Conservation (phyloP, 2,113 vertebrate genomes). For the Hypocryptadius cinnamomeus region DNA sequence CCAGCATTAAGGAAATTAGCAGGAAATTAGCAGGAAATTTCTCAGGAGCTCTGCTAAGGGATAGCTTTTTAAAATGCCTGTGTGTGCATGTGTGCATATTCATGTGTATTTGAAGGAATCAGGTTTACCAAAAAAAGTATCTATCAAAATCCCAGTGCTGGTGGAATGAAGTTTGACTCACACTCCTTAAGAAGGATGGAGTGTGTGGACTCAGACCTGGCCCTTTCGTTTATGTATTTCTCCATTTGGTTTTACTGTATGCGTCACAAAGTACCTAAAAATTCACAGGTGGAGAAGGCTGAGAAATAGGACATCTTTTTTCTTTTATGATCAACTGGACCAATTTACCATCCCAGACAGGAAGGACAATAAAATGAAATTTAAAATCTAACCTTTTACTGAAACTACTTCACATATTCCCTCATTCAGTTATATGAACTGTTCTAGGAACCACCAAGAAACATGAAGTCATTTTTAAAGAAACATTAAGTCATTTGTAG, state of each 20-base stretch:
- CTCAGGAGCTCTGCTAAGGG: background rate
- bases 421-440: background rate
- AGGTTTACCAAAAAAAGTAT: background rate
- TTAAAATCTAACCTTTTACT: background rate
- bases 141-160: background rate
- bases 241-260: background rate
- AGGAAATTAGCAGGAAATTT: background rate
- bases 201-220: background rate
- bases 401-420: background rate
- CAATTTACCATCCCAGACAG: background rate
- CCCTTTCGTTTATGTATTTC: background rate
- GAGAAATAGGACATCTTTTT: background rate
- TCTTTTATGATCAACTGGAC: background rate
- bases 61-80: background rate
- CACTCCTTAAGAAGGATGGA: background rate
- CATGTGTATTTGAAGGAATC: background rate
- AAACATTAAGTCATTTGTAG: background rate
- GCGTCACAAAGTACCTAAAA: background rate
- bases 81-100: background rate
- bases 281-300: background rate
- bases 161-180: background rate
- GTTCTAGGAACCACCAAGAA: constrained; percentile 28
- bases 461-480: background rate
- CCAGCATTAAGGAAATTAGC: background rate
- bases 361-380: background rate